phyloP scores from a whole-genome alignment of 2,888 invertebrate genomes.

The Xanthia togata region DNA sequence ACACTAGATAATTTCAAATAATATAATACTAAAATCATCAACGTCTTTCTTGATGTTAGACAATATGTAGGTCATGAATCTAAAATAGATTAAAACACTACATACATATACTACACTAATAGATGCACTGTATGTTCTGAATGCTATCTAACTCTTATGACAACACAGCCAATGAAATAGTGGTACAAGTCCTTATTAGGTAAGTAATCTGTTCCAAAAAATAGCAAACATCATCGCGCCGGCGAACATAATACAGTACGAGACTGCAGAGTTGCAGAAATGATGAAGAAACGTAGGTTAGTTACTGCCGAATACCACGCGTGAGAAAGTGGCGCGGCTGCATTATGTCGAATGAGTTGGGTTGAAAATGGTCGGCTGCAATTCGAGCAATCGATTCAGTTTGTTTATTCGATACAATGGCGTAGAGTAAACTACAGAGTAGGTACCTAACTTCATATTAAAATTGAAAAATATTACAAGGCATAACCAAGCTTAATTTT shows the following conservation, averaged over 20 bases:
- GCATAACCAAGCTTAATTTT: background rate
- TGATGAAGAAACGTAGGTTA: background rate
- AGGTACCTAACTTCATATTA: too few species aligned
- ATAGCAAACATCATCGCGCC: background rate
- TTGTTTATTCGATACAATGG: background rate
- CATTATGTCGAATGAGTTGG: background rate
- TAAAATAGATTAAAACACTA: conserved; percentile 6
- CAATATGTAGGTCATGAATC: conserved; percentile 1
- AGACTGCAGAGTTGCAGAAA: background rate
- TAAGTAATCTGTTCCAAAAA: background rate
- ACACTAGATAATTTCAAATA: background rate
- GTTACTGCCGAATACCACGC: background rate
- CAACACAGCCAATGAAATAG: background rate
- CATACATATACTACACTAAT: background rate
- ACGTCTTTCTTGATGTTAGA: background rate
- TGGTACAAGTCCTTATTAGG: background rate
- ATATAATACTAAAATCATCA: background rate
- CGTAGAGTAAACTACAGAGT: background rate
- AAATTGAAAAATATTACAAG: background rate
- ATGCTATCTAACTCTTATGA: background rate
- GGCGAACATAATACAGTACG: background rate
- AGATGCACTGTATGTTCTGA: background rate
- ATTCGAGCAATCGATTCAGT: background rate
- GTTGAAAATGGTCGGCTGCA: background rate
- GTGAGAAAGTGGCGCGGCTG: background rate